A percentile compares a stretch with the other conserved stretches of the same genome.
phyloP scores from a whole-genome alignment of 2,888 invertebrate genomes.

The Euzophera pinguis region DNA sequence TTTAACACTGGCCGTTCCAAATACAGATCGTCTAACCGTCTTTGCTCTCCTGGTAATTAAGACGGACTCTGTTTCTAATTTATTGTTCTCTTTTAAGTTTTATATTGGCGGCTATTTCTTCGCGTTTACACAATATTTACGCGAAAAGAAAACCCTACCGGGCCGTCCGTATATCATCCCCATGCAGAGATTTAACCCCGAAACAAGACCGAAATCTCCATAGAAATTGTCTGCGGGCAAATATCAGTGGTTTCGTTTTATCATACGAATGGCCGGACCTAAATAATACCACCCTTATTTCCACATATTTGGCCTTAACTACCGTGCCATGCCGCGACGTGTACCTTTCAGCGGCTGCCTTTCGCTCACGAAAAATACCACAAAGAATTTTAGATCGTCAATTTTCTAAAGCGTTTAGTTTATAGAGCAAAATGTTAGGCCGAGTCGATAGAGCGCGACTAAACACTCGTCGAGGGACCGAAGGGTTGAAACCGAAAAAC shows the following conservation, averaged over 20 bases:
- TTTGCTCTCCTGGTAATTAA: constrained; percentile 10
- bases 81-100: constrained; percentile 11
- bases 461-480: constrained; percentile 45
- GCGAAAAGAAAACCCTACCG: constrained; percentile 45
- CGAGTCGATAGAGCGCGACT: constrained; percentile 47
- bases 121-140: constrained; percentile 46
- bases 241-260: constrained; percentile 73
- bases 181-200: constrained; percentile 68
- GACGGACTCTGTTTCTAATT: constrained; percentile 1
- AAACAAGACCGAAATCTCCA: constrained; percentile 76
- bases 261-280: constrained; percentile 74
- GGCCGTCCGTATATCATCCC: constrained; percentile 62
- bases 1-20: constrained; percentile 4
- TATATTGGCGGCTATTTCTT: constrained; percentile 29
- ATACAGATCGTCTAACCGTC: constrained; percentile 3
- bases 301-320: constrained; percentile 56
- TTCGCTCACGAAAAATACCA: constrained; percentile 47
- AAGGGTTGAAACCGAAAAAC: constrained; percentile 65
- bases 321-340: constrained; percentile 55
- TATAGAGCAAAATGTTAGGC: constrained; percentile 9
- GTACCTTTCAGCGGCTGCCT: constrained; percentile 33
- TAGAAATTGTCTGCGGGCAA: constrained; percentile 73
- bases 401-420: constrained; percentile 32
- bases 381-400: constrained; percentile 33
- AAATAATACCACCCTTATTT: constrained; percentile 70